These are phyloP conservation scores for Merops nubicus DNA, from an alignment of 2,113 vertebrate genomes.

Conservation along the genomic window DNA sequence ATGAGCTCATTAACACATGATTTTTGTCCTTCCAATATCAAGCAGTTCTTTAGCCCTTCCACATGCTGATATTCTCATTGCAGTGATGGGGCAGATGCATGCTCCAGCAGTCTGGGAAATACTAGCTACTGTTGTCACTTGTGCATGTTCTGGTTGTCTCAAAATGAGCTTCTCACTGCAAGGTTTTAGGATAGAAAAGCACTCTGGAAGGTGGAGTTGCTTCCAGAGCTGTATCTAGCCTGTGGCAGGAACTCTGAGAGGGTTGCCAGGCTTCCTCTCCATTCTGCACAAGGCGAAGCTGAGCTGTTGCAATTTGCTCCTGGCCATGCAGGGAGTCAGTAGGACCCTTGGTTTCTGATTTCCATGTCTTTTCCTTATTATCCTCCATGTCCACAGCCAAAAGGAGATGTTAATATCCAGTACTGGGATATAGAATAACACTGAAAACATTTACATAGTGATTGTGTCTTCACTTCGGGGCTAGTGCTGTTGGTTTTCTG, in stretches of 20 bases:
- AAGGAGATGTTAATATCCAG: not conserved
- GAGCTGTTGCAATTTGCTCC: not conserved
- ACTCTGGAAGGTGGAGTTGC: not conserved
- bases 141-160: not conserved
- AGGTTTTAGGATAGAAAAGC: not conserved
- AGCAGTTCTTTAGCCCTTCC: not conserved
- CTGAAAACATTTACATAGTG: not conserved
- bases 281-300: not conserved
- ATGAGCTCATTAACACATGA: not conserved
- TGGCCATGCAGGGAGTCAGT: not conserved
- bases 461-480: not conserved
- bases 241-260: not conserved
- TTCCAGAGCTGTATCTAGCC: not conserved
- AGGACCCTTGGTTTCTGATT: not conserved
- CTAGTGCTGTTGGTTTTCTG: not conserved
- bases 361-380: not conserved
- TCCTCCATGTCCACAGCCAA: not conserved
- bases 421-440: not conserved
- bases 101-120: not conserved
- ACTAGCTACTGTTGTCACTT: not conserved
- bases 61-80: not conserved
- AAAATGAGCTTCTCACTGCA: not conserved
- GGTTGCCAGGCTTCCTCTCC: not conserved
- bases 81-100: not conserved
- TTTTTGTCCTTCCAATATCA: not conserved